Percentiles rank a stretch among this genome's conserved stretches.
phyloP scores from a whole-genome alignment of 2,113 vertebrate species.

The Neolamprologus longior region DNA sequence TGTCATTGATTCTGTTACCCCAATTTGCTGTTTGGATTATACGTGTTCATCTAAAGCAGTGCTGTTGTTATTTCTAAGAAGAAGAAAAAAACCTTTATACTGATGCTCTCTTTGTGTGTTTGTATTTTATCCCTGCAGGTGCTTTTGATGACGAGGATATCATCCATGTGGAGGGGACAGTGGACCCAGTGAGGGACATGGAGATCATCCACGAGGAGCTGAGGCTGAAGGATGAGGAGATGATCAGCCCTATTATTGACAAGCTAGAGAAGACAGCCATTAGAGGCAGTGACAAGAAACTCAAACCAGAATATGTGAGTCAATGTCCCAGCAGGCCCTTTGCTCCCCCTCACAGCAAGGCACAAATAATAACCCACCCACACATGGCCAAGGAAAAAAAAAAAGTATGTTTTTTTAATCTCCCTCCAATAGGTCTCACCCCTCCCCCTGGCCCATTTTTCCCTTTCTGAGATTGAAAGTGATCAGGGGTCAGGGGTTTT shows the following conservation, averaged over 20 bases:
- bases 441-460: conserved; percentile 54
- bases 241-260: conserved; percentile 90
- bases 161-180: conserved; percentile 91
- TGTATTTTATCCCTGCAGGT: conserved; percentile 57
- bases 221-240: conserved; percentile 88
- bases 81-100: neutral
- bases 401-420: conserved; percentile 59
- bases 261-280: conserved; percentile 93
- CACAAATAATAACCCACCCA: conserved; percentile 71
- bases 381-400: conserved; percentile 53
- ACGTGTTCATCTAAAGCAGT: neutral
- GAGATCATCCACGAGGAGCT: conserved; percentile 88
- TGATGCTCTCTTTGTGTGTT: neutral
- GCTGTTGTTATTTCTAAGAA: neutral
- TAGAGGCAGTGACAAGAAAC: conserved; percentile 87
- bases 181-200: conserved; percentile 90
- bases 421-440: conserved; percentile 53
- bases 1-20: conserved; percentile 34
- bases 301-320: conserved; percentile 98
- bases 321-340: conserved; percentile 65
- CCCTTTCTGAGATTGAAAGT: conserved; percentile 68
- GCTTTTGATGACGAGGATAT: conserved; percentile 98
- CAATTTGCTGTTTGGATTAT: neutral
- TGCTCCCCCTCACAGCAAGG: conserved; percentile 58
- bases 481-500: conserved; percentile 72